Evolutionary conservation across 2,797 vertebrate genomes (phyloP).

Genomic region (Girardinus metallicus): DNA sequence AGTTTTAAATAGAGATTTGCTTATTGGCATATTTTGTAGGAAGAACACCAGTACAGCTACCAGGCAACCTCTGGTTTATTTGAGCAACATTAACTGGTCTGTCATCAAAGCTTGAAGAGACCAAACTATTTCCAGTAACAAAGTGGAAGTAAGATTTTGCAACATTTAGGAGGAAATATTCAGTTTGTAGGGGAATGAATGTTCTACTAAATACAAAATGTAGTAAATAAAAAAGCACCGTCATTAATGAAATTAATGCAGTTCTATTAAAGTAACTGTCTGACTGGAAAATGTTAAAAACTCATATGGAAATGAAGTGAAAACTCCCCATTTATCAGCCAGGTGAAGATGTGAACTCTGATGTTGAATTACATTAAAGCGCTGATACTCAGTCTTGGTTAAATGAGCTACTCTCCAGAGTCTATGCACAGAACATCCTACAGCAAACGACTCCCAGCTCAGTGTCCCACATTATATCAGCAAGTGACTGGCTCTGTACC

Average conservation of each 20-base stretch:
- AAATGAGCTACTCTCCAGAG: conserved; percentile 1
- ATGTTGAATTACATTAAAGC: background rate
- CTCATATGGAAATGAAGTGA: background rate
- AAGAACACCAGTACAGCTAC: background rate
- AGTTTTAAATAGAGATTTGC: background rate
- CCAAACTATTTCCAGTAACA: background rate
- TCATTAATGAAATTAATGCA: background rate
- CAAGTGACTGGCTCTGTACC: conserved; percentile 2
- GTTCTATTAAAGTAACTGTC: background rate
- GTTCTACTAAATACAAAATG: background rate
- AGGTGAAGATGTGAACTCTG: background rate
- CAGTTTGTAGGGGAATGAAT: background rate
- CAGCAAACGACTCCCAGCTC: conserved; percentile 5
- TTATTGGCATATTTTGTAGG: background rate
- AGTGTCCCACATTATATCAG: conserved; percentile 17
- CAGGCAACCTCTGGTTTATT: background rate
- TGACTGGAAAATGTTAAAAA: background rate
- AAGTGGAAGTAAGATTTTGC: background rate
- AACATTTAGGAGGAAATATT: background rate
- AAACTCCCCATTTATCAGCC: background rate
- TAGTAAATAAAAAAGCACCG: background rate
- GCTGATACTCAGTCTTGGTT: conserved; percentile 7
- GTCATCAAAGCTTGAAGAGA: background rate
- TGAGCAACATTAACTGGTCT: background rate
- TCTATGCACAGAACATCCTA: background rate